Conservation (phyloP, 2,888 invertebrate species). For the Sarcophaga rosellei region DNA sequence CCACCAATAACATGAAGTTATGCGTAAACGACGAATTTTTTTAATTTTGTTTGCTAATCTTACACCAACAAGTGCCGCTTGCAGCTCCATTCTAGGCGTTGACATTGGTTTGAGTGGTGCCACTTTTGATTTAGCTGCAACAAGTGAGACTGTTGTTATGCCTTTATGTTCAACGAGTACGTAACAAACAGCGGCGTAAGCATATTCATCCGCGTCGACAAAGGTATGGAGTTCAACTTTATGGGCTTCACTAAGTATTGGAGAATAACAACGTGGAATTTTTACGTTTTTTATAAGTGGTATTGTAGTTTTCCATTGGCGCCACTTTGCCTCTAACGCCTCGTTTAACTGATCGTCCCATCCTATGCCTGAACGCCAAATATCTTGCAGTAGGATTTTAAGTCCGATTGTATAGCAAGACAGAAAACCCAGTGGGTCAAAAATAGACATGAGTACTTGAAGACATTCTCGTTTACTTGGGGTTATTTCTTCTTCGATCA, state of each 20-base stretch:
- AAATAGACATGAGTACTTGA: constrained; percentile 62
- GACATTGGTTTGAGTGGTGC: constrained; percentile 61
- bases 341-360: constrained; percentile 54
- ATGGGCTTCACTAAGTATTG: background rate
- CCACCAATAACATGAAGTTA: constrained; percentile 45
- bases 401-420: constrained; percentile 41
- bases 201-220: constrained; percentile 50
- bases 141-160: constrained; percentile 30
- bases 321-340: constrained; percentile 45
- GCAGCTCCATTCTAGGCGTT: constrained; percentile 26
- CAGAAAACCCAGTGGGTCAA: too few species aligned
- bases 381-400: constrained; percentile 54
- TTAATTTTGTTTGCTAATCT: constrained; percentile 39
- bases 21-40: constrained; percentile 12
- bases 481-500: constrained; percentile 10
- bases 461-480: too few species aligned
- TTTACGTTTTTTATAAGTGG: constrained; percentile 14
- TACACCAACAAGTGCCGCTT: constrained; percentile 18
- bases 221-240: constrained; percentile 50
- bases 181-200: constrained; percentile 55
- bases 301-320: constrained; percentile 46
- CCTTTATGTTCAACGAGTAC: constrained; percentile 6
- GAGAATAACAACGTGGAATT: constrained; percentile 44
- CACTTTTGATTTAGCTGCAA: constrained; percentile 9
- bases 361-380: constrained; percentile 50